Evolutionary conservation across 2,113 vertebrate species (phyloP), one percentile per base, ranked within the genome.

Genomic region (Pithys albifrons): DNA sequence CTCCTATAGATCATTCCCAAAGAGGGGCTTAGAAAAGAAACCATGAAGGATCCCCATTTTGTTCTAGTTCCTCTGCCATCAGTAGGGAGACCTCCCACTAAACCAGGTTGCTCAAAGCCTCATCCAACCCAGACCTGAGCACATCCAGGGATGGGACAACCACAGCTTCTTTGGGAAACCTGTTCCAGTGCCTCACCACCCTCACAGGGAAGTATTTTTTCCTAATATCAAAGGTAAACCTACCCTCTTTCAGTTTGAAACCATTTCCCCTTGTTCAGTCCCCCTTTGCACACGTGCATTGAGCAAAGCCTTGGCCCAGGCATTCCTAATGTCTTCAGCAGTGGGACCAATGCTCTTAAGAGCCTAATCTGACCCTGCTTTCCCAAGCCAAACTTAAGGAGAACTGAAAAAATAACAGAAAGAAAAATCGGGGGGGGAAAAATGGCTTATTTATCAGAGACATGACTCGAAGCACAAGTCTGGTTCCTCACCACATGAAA

Each of bases 401-500:
- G 17, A 66, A 6, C 28, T 73, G 16, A 3, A 24, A 49, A 55
- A 74, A 37, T 22, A 43, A 19, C 59, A 70, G 41, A 9, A 51
- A 51, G 25, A 54, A 2, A 62, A 77, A 73, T 2, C 14, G 2
- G 4, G 5, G 29, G 31, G 14, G 39, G 9, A 2, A 10, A 61
- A 55, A 23, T 52, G 8, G 27, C 25, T 71, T 19, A 24, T 69
- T 89, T 9, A 3, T 59, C 2, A 3, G 90, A 61, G 90, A 37
- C 85, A 76, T 13, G 54, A 28, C 82, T 93, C 0, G 2, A 90
- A 88, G 66, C 2, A 1, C 0, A 1, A 65, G 74, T 49, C 85
- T 93, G 5, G 1, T 12, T 95, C 41, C 94, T 86, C 12, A 2
- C 85, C 74, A 95, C 85, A 89, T 93, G 90, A 96, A 96, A 97